Evolutionary conservation across 2,113 vertebrate species (phyloP), one percentile per base, ranked within the genome.

Genomic region (Hipposideros armiger): DNA sequence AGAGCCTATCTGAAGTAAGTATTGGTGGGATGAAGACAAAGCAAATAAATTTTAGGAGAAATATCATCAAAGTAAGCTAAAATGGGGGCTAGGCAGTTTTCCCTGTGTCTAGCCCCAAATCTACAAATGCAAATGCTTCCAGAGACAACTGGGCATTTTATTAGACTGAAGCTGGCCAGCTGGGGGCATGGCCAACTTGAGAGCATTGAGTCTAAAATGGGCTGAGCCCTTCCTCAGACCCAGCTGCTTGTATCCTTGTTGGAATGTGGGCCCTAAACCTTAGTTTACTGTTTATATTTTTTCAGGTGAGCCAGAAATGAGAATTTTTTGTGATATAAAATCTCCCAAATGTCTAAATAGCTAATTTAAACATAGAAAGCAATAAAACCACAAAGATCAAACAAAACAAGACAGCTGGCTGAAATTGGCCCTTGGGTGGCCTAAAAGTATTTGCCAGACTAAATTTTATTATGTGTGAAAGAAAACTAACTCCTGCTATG

Each of bases 1-100:
- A 93, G 40, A 80, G 76, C 17, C 15, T 56, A 74, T 24, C 30
- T 60, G 76, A 87, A 84, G 28, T 78, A 77, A 70, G 30, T 45
- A 92, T 47, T 90, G 90, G 30, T 67, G 14, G 42, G 64, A 77
- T 85, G 60, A 94, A 86, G 20, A 15, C 47, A 60, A 92, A 96
- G 64, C 26, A 84, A 96, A 22, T 42, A 70, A 62, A 73, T 47
- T 78, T 15, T 76, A 60, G 92, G 56, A 40, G 4, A 64, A 81
- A 47, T 26, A 54, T 45, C 4, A 13, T 36, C 56, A 45, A 72
- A 87, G 42, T 4, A n/a, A 87, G 73, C 30, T 42, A 91, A 91
- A 86, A 66, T 2, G 0, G 17, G 30, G 24, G n/a, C 45, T 74
- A 66, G 36, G 30, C 32, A 94, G n/a, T 77, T n/a, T 87, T 56